Percentiles rank a stretch among this genome's conserved stretches.
These are phyloP conservation scores for Lagopus leucura DNA, from an alignment of 2,113 vertebrate genomes.

Conservation along the genomic window DNA sequence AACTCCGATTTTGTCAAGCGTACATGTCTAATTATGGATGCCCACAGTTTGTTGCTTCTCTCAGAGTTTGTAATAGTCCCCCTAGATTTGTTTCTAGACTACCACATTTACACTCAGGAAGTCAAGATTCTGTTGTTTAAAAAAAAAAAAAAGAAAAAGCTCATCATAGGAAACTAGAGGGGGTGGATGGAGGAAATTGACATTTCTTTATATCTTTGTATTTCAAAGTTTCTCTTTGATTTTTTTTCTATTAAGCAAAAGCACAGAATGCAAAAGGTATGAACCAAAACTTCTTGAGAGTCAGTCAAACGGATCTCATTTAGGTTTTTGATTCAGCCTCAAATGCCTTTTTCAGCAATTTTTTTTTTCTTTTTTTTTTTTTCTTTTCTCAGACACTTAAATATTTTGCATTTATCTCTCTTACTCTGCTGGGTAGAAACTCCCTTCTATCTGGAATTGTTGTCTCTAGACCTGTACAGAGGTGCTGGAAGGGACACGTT, in stretches of 20 bases:
- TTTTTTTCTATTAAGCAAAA: neutral
- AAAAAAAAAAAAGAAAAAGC: neutral
- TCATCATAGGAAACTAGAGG: neutral
- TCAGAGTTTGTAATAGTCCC: neutral
- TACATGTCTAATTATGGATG: neutral
- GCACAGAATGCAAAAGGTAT: neutral
- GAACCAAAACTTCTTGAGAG: neutral
- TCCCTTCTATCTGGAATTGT: neutral
- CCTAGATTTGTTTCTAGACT: neutral
- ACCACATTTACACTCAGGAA: neutral
- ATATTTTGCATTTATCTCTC: neutral
- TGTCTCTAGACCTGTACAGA: conserved; percentile 1
- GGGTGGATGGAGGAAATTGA: neutral
- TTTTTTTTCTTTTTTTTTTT: too few species aligned
- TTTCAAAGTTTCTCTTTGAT: neutral
- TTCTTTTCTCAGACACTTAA: neutral
- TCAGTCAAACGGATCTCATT: neutral
- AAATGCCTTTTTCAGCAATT: neutral
- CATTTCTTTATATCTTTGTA: neutral
- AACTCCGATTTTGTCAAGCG: neutral
- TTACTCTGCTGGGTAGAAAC: neutral
- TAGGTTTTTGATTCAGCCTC: neutral
- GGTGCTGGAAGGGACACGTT: neutral
- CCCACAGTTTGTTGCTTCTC: neutral
- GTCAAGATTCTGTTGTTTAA: neutral